Conservation (phyloP, 2,888 invertebrate genomes). For the Drosophila putrida region DNA sequence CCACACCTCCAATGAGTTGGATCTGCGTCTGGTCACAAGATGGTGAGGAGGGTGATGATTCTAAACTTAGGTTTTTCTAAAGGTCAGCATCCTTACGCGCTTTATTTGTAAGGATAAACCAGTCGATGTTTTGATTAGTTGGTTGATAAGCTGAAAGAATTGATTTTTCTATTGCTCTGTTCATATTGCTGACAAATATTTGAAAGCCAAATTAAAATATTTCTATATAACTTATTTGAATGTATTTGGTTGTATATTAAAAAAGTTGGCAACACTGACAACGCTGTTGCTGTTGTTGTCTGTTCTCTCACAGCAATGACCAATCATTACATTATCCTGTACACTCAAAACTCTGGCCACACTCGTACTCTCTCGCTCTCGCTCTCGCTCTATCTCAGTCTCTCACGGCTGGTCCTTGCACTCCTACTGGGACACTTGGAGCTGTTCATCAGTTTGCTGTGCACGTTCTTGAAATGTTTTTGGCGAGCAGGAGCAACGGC, state of each 20-base stretch:
- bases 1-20: too few species aligned
- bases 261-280: too few species aligned
- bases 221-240: neutral
- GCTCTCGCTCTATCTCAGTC: neutral
- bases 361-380: slow-evolving; percentile 1
- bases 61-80: too few species aligned
- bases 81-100: too few species aligned
- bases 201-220: too few species aligned
- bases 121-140: too few species aligned
- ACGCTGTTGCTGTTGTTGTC: slow-evolving; percentile 16
- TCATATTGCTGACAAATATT: too few species aligned
- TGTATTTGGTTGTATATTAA: neutral
- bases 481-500: slow-evolving; percentile 36
- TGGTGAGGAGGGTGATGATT: too few species aligned
- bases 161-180: too few species aligned
- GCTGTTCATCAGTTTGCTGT: slow-evolving; percentile 67
- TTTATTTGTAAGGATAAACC: too few species aligned
- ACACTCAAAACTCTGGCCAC: slow-evolving; percentile 45
- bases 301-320: slow-evolving; percentile 24
- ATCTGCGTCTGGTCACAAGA: too few species aligned
- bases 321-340: slow-evolving; percentile 60
- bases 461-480: slow-evolving; percentile 75
- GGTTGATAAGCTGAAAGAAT: too few species aligned
- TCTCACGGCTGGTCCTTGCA: neutral
- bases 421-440: slow-evolving; percentile 4